These are phyloP conservation scores for Sympetrum striolatum DNA, from an alignment of 2,888 invertebrate genomes.

Conservation along the genomic window DNA sequence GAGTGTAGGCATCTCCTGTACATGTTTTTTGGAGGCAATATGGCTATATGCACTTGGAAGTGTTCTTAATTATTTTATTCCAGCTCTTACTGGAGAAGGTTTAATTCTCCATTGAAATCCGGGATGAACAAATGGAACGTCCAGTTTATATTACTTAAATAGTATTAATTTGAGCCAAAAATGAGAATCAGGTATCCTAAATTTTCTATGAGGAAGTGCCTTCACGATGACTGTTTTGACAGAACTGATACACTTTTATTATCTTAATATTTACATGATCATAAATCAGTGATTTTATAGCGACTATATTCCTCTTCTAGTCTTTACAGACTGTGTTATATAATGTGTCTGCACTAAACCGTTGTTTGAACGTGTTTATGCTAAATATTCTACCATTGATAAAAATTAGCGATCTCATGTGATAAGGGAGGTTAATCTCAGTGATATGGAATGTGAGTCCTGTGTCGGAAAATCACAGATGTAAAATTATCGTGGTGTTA, in stretches of 20 bases:
- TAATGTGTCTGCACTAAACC: not conserved
- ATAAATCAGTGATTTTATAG: not conserved
- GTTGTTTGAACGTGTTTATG: not conserved
- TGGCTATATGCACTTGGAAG: slow-evolving; percentile 89
- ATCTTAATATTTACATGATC: not conserved
- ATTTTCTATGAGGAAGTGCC: not conserved
- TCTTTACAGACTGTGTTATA: slow-evolving; percentile 17
- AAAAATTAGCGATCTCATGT: not conserved
- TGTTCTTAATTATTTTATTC: slow-evolving; percentile 65
- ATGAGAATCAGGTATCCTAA: not conserved
- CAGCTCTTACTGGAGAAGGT: not conserved
- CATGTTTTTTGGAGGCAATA: slow-evolving; percentile 90
- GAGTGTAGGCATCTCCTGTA: slow-evolving; percentile 87
- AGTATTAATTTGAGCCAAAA: slow-evolving; percentile 37
- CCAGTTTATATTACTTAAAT: not conserved
- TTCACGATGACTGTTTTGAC: not conserved
- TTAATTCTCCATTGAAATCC: not conserved
- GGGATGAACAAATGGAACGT: too few relatives aligned
- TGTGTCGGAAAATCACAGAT: not conserved
- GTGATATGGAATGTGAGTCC: not conserved
- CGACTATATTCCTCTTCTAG: not conserved
- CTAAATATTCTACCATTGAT: not conserved
- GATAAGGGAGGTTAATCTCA: not conserved
- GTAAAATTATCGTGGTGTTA: too few relatives aligned
- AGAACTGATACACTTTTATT: not conserved